Conservation (phyloP, 2,797 vertebrate species). For the Cuniculus paca region DNA sequence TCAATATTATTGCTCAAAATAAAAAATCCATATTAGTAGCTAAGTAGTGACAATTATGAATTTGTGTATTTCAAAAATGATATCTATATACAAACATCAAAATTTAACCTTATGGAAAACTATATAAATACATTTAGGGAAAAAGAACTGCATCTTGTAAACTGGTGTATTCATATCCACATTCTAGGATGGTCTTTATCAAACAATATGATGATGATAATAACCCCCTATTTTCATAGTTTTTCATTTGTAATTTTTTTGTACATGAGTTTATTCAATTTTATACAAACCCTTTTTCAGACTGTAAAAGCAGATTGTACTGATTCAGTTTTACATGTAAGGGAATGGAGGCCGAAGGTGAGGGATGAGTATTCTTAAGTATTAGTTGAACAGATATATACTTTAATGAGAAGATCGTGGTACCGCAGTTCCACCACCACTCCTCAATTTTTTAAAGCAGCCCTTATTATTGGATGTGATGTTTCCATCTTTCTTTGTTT, state of each 20-base stretch:
- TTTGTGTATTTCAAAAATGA: conserved; percentile 14
- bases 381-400: neutral
- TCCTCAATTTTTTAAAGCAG: neutral
- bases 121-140: neutral
- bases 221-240: neutral
- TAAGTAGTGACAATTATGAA: neutral
- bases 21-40: neutral
- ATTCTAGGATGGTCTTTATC: neutral
- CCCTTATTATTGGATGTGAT: neutral
- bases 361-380: neutral
- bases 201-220: neutral
- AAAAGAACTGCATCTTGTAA: neutral
- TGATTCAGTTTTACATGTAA: neutral
- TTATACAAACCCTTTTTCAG: neutral
- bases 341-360: neutral
- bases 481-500: neutral
- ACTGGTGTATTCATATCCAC: neutral
- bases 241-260: neutral
- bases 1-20: neutral
- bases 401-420: neutral
- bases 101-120: neutral
- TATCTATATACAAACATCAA: neutral
- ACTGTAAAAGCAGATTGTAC: neutral
- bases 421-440: neutral
- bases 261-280: neutral